Evolutionary conservation across 2,113 vertebrate genomes (phyloP).

Genomic region (Leptosomus discolor): DNA sequence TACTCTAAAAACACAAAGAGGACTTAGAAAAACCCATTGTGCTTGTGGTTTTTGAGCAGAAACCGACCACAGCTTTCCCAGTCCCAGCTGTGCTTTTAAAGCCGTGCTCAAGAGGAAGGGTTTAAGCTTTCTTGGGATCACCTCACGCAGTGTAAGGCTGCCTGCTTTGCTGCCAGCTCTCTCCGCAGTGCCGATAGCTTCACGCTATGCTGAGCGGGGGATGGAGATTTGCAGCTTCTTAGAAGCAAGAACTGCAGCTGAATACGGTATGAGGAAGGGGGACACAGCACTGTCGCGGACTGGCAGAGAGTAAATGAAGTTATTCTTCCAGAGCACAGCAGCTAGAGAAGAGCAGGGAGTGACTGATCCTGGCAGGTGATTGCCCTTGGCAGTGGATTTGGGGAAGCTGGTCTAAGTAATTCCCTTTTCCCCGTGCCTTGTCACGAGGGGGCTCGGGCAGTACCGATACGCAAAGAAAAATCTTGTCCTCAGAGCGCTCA

Average conservation of each 20-base stretch:
- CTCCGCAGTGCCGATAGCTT: not conserved
- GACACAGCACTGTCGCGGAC: not conserved
- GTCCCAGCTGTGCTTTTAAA: not conserved
- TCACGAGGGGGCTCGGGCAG: not conserved
- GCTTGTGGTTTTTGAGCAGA: not conserved
- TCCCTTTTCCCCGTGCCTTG: not conserved
- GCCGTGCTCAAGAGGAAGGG: not conserved
- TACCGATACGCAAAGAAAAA: not conserved
- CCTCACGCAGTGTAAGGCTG: rapidly evolving
- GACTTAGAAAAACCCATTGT: not conserved
- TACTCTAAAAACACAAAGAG: not conserved
- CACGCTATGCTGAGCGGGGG: not conserved
- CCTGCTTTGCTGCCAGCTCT: not conserved
- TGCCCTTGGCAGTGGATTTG: not conserved
- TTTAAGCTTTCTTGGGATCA: not conserved
- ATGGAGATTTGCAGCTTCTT: not conserved
- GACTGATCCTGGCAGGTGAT: not conserved
- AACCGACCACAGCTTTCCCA: not conserved
- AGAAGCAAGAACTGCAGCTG: not conserved
- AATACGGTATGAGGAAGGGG: not conserved
- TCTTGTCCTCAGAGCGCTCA: rapidly evolving
- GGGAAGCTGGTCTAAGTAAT: not conserved
- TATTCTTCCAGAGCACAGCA: not conserved
- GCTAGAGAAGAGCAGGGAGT: not conserved
- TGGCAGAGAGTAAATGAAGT: not conserved